Evolutionary conservation across 1,140 invertebrate genomes (phyloP).

Genomic region (Mylabris phalerata): DNA sequence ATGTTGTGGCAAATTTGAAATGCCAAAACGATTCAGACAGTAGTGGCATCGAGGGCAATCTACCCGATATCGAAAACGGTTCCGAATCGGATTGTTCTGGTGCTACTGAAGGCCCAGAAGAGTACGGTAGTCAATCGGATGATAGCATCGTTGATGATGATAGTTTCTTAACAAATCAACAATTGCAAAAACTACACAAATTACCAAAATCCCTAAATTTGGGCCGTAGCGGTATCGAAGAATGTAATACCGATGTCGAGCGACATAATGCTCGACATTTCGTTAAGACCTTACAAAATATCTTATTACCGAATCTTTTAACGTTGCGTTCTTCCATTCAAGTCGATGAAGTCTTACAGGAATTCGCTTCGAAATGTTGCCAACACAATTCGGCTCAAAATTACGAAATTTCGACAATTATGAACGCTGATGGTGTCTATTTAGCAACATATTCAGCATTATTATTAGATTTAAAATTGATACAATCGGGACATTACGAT

Average conservation of each 20-base stretch:
- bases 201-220: constrained; percentile 56
- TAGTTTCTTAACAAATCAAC: constrained; percentile 47
- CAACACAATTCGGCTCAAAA: constrained; percentile 64
- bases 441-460: constrained; percentile 80
- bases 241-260: constrained; percentile 69
- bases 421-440: constrained; percentile 94
- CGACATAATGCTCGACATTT: constrained; percentile 72
- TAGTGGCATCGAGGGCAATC: constrained; percentile 50
- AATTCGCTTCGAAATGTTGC: constrained; percentile 87
- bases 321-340: constrained; percentile 68
- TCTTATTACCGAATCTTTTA: constrained; percentile 65
- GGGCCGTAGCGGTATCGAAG: constrained; percentile 50
- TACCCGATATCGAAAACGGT: constrained; percentile 48
- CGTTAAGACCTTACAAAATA: constrained; percentile 59
- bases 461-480: constrained; percentile 74
- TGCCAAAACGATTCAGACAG: constrained; percentile 42
- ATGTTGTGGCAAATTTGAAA: constrained; percentile 50
- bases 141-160: constrained; percentile 47
- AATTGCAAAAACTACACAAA: constrained; percentile 53
- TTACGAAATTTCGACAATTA: constrained; percentile 63
- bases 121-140: constrained; percentile 46
- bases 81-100: constrained; percentile 58
- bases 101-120: constrained; percentile 66
- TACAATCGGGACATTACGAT: constrained; percentile 69
- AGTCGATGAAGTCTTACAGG: constrained; percentile 83